Evolutionary conservation across 2,888 invertebrate species (phyloP), one percentile per base, ranked within the genome.

Genomic region (Acleris emargana): DNA sequence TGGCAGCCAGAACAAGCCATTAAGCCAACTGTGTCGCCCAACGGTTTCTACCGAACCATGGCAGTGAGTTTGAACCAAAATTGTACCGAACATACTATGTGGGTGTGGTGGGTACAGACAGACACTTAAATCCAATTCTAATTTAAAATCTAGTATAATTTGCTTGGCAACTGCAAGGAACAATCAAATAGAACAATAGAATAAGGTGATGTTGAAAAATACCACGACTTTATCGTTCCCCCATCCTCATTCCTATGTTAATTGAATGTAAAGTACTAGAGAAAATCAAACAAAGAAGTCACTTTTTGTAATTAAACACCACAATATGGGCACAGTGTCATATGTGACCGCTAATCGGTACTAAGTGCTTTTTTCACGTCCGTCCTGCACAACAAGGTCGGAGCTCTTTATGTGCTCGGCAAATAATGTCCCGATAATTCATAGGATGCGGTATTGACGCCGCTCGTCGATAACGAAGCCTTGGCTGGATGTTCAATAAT

Each of bases 401-500:
- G 11, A 62, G 32, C 58, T 59, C 59, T 64, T 64, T 64, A 54
- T 64, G 11, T 55, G 67, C 68, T 68, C 60, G 67, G 68, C 51
- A 67, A 67, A 22, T 67, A 57, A 38, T 68, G 59, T 68, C 67
- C 67, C 68, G 68, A 68, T 71, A 64, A 71, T 58, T 64, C 69
- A 62, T 68, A 71, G 69, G 68, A 69, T 67, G 68, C 64, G 68
- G 69, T 66, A 66, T 47, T 51, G 64, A 51, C 54, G 32, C 45
- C 17, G 51, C 42, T 58, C 58, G 20, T 73, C 73, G 72, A 76
- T 76, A 75, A 68, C 61, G 68, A 64, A 70, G 64, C 75, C 73
- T 75, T 76, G 73, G 70, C 68, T 42, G 68, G 62, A 61, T 72
- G 68, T 64, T 76, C 70, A 73, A 76, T 76, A 71, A 74, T 75